Percentiles rank a stretch among this genome's conserved stretches.
Evolutionary conservation across 35 echinoderm and acorn worm species (phyloP).

Genomic region (Heliocidaris erythrogramma): DNA sequence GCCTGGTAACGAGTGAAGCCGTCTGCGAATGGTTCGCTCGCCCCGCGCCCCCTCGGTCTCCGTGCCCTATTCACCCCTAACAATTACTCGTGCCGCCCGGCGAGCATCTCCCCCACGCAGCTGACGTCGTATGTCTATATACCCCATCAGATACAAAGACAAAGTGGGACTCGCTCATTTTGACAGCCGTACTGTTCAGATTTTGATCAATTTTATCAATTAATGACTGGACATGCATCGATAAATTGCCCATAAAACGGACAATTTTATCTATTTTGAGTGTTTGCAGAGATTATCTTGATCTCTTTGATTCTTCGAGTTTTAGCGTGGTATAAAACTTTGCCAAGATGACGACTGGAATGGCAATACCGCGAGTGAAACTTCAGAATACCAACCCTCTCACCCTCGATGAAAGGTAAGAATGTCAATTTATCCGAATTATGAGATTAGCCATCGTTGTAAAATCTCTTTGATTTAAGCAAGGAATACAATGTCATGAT

Average conservation of each 20-base stretch:
- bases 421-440: neutral
- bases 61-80: neutral
- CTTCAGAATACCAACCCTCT: constrained; percentile 52
- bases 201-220: neutral
- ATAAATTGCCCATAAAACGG: neutral
- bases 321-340: neutral
- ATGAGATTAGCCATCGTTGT: too few relatives aligned
- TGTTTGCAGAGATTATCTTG: neutral
- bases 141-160: neutral
- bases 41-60: neutral
- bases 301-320: neutral
- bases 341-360: constrained; percentile 67
- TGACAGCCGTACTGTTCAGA: neutral
- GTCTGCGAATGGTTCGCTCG: constrained; percentile 52
- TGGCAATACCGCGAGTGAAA: constrained; percentile 63
- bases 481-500: too few relatives aligned
- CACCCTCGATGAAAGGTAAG: constrained; percentile 74
- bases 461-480: too few relatives aligned
- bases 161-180: neutral
- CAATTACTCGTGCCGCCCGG: neutral
- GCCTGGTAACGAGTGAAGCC: constrained; percentile 6
- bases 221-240: neutral
- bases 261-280: neutral
- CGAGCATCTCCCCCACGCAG: neutral
- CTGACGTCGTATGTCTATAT: neutral